Conservation (phyloP, 2,113 vertebrate genomes). For the Strix uralensis region DNA sequence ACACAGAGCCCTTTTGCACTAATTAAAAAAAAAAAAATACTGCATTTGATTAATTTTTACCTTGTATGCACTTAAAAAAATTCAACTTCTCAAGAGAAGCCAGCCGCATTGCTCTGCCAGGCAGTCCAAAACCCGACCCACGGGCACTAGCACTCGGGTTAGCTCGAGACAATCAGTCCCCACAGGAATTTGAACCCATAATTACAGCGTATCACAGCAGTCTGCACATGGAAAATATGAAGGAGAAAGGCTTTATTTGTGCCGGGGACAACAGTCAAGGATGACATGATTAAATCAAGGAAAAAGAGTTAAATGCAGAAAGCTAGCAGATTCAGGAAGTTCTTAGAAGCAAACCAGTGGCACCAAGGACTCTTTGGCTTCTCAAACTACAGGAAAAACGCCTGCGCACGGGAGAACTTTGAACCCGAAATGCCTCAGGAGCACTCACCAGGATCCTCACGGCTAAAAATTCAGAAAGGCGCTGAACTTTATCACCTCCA, state of each 20-base stretch:
- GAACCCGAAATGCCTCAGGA: background rate
- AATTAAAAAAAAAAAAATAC: background rate
- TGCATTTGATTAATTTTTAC: background rate
- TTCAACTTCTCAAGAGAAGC: background rate
- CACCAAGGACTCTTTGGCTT: background rate
- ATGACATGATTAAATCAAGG: background rate
- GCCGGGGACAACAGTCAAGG: background rate
- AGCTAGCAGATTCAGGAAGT: background rate
- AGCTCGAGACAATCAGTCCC: background rate
- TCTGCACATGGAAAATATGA: background rate
- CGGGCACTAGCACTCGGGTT: accelerated
- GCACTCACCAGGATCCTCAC: background rate
- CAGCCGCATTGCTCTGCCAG: background rate
- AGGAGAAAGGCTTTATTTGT: background rate
- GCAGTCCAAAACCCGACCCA: accelerated
- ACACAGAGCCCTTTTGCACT: background rate
- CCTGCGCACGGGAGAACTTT: background rate
- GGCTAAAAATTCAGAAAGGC: background rate
- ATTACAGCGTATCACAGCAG: background rate
- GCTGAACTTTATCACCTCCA: background rate
- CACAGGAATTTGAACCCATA: background rate
- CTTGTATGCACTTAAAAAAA: background rate
- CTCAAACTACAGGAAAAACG: accelerated
- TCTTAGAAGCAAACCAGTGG: background rate
- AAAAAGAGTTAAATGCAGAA: accelerated